Base-by-base conservation (phyloP, 1,140 invertebrate species). In the Drosophila tropicalis region DNA sequence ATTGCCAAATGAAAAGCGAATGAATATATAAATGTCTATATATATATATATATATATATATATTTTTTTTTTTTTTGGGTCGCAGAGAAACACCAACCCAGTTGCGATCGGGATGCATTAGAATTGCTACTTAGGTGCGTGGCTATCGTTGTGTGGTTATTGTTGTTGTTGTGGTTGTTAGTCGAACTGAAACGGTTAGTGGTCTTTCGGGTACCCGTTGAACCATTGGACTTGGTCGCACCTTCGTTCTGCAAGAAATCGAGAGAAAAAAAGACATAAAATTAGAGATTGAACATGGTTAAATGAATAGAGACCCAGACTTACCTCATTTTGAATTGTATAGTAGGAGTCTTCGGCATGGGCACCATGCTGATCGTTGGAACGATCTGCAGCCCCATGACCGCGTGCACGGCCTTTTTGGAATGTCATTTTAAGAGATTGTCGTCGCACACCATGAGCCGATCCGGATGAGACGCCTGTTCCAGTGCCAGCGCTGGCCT, bases 311-410 rank as follows among this genome's bases (percentile, higher is more conserved):
- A 3, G 4, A 5, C 9, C 22, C 1, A 6, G 3, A 72, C 91
- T 93, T 72, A 96, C 96, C 94, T 96, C 96, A 90, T 96, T 95
- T 91, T 96, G 95, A 89, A 96, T 95, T 77, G 95, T 96, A 92
- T 96, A 96, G 83, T 94, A 95, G 17, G 95, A 94, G 69, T 95
- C 94, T 47, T 95, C 94, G 32, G 94, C 94, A 47, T 94, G 94
- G 10, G 74, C 60, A 12, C 91, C 93, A 76, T 86, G 93, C 17
- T 93, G 93, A 67, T 90, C 91, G 6, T 92, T 81, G 32, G 93
- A 92, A 62, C 92, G 92, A 63, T 93, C 93, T 1, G 85, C 84
- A 73, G 94, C 94, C 13, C 93, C 93, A 61, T 93, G 93, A 5
- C 93, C 93, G 12, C 95, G 93, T 2, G 93, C 93, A 65, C 95